A percentile compares a stretch with the other conserved stretches of the same genome.
Evolutionary conservation across 2,888 invertebrate genomes (phyloP).

Genomic region (Drosophila paracracens): DNA sequence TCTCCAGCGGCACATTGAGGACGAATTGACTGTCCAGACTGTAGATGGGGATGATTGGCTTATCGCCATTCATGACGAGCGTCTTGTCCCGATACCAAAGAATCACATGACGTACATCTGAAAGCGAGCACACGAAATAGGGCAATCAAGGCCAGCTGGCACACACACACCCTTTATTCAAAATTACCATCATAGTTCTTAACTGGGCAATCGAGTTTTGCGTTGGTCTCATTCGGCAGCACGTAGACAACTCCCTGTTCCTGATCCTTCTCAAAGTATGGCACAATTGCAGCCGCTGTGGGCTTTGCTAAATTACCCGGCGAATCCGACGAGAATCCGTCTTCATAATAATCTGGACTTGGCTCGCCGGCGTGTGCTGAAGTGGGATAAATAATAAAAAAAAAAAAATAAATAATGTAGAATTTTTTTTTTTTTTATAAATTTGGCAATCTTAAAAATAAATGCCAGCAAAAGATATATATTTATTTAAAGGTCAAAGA

Average conservation of each 20-base stretch:
- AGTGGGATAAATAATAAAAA: neutral
- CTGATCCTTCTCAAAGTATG: conserved; percentile 61
- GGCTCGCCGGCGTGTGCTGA: conserved; percentile 28
- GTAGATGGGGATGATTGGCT: conserved; percentile 25
- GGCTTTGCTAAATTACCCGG: conserved; percentile 61
- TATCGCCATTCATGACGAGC: conserved; percentile 33
- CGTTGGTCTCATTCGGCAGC: conserved; percentile 33
- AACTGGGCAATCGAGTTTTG: conserved; percentile 63
- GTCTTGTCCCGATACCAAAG: conserved; percentile 57
- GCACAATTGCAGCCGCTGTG: conserved; percentile 36
- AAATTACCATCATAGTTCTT: conserved; percentile 63
- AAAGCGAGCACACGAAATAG: neutral
- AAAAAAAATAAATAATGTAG: neutral
- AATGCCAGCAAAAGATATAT: neutral
- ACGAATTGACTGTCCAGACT: conserved; percentile 45
- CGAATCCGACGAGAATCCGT: too few species aligned
- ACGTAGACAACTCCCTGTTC: conserved; percentile 36
- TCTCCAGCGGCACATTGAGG: conserved; percentile 51
- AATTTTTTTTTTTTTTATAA: neutral
- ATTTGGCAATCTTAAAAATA: too few species aligned
- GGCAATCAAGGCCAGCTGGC: neutral
- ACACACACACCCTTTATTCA: neutral
- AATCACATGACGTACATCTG: conserved; percentile 50
- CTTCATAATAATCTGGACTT: conserved; percentile 31
- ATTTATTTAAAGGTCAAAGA: neutral